Evolutionary conservation across 2,888 invertebrate species (phyloP).

Genomic region (Hartigia nigra): DNA sequence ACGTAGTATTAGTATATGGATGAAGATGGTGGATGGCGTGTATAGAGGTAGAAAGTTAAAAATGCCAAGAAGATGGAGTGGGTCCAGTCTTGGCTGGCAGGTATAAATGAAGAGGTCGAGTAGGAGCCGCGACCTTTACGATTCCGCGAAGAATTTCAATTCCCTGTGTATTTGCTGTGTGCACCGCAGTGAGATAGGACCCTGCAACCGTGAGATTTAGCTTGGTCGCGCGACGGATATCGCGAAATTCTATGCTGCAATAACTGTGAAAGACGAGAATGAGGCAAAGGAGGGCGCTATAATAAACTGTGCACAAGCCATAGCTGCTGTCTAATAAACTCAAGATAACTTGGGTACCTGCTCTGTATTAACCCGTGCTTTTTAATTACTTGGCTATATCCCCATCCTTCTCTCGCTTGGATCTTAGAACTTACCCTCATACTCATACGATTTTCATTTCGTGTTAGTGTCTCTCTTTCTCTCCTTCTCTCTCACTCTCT

Average conservation of each 20-base stretch:
- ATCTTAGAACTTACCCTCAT: neutral
- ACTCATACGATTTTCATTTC: neutral
- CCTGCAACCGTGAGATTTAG: neutral
- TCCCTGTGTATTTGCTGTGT: slow-evolving; percentile 2
- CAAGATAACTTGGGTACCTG: slow-evolving; percentile 24
- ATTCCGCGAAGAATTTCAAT: slow-evolving; percentile 3
- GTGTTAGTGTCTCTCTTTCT: slow-evolving; percentile 5
- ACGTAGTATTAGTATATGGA: neutral
- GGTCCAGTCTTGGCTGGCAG: neutral
- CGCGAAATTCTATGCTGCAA: slow-evolving; percentile 28
- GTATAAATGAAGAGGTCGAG: neutral
- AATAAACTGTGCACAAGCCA: slow-evolving; percentile 32
- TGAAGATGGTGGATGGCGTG: neutral
- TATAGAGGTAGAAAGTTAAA: neutral
- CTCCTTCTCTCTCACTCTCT: slow-evolving; percentile 9
- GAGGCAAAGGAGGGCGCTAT: slow-evolving; percentile 14
- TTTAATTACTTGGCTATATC: slow-evolving; percentile 29
- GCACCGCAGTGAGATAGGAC: neutral
- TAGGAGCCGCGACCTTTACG: neutral
- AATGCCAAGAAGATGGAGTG: neutral
- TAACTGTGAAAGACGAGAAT: slow-evolving; percentile 22
- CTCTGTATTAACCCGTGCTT: slow-evolving; percentile 30
- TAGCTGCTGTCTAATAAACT: slow-evolving; percentile 33
- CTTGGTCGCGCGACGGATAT: slow-evolving; percentile 17
- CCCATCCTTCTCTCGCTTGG: neutral